A percentile compares a stretch with the other conserved stretches of the same genome.
These are phyloP conservation scores for Aquila chrysaetos DNA, from an alignment of 2,797 vertebrate genomes.

Conservation along the genomic window DNA sequence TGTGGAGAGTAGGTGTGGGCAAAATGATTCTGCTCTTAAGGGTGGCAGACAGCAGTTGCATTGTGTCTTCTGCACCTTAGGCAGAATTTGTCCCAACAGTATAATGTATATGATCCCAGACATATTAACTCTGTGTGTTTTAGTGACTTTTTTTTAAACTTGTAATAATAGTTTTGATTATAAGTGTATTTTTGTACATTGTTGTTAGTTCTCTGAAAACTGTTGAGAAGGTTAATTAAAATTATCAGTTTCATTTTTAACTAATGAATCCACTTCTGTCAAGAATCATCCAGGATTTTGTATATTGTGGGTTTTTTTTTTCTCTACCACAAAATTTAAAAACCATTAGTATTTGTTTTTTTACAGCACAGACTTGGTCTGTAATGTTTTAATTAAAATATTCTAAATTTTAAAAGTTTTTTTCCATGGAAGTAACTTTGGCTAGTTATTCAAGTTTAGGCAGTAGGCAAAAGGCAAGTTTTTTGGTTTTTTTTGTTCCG, in stretches of 20 bases:
- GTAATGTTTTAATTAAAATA: neutral
- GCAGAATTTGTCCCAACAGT: neutral
- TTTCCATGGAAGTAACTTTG: neutral
- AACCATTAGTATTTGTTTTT: neutral
- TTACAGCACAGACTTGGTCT: neutral
- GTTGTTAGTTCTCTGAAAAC: neutral
- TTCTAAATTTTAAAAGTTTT: neutral
- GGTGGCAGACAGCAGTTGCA: neutral
- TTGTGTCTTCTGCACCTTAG: neutral
- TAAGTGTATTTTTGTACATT: neutral
- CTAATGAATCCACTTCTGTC: neutral
- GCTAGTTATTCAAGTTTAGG: neutral
- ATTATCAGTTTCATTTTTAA: neutral
- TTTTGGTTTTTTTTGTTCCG: neutral
- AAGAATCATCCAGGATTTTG: neutral
- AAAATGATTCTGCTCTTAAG: neutral
- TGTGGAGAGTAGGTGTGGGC: neutral
- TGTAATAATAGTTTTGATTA: neutral
- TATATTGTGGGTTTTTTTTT: accelerated
- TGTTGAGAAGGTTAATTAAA: neutral
- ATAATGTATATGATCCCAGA: neutral
- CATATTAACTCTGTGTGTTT: neutral
- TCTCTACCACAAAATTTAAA: neutral
- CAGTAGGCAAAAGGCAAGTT: neutral
- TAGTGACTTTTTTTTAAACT: neutral